Percentiles rank a stretch among this genome's conserved stretches.
Evolutionary conservation across 1,140 invertebrate genomes (phyloP).

Genomic region (Leptoteleia sp.): DNA sequence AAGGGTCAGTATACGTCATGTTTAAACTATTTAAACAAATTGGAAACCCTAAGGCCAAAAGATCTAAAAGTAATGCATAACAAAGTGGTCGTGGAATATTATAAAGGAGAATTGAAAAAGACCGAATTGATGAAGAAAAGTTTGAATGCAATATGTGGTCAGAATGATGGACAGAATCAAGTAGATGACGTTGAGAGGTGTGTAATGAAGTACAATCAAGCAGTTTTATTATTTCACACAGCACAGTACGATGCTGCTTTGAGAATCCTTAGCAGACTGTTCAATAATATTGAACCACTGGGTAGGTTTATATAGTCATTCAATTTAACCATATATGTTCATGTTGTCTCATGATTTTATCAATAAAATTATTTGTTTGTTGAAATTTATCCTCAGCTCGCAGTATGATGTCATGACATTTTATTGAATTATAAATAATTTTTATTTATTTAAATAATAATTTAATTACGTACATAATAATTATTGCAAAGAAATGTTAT

Average conservation of each 20-base stretch:
- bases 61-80: conserved; percentile 89
- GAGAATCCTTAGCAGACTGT: conserved; percentile 87
- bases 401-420: too few species aligned
- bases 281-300: conserved; percentile 88
- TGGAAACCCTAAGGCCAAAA: conserved; percentile 82
- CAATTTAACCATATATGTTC: too few species aligned
- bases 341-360: too few species aligned
- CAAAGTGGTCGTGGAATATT: conserved; percentile 87
- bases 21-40: conserved; percentile 83
- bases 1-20: conserved; percentile 83
- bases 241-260: conserved; percentile 89
- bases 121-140: conserved; percentile 87
- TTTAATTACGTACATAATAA: too few species aligned
- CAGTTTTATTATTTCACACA: conserved; percentile 90
- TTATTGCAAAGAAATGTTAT: too few species aligned
- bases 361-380: too few species aligned
- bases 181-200: conserved; percentile 87
- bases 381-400: too few species aligned
- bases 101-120: conserved; percentile 86
- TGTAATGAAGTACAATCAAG: conserved; percentile 90
- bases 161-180: conserved; percentile 82
- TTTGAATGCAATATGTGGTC: conserved; percentile 84
- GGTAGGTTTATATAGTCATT: too few species aligned
- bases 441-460: too few species aligned
- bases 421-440: too few species aligned